A percentile compares a stretch with the other conserved stretches of the same genome.
Conservation (phyloP, 2,888 invertebrate genomes). For the Meganola albula region DNA sequence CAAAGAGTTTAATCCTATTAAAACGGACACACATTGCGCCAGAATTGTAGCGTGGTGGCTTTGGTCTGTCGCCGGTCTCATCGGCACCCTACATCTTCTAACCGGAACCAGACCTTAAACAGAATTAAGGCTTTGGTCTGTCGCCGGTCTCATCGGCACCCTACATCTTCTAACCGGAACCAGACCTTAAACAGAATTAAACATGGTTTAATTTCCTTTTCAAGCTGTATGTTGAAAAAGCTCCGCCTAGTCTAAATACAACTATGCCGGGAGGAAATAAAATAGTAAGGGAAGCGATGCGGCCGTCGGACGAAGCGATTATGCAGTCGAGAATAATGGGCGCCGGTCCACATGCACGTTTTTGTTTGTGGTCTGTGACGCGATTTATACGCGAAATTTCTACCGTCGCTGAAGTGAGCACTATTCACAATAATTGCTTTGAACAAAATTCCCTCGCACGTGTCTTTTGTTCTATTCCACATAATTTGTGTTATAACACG, state of each 20-base stretch:
- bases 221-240: slow-evolving; percentile 56
- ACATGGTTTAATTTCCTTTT: slow-evolving; percentile 74
- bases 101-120: no score
- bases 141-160: slow-evolving; percentile 64
- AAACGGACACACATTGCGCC: slow-evolving; percentile 72
- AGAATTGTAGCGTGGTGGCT: slow-evolving; percentile 70
- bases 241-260: slow-evolving; percentile 70
- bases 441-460: slow-evolving; percentile 62
- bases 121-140: slow-evolving; percentile 73
- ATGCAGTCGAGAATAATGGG: slow-evolving; percentile 78
- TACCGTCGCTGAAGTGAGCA: slow-evolving; percentile 73
- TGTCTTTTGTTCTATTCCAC: slow-evolving; percentile 50
- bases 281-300: slow-evolving; percentile 76
- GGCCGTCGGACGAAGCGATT: slow-evolving; percentile 77
- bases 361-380: slow-evolving; percentile 78
- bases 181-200: slow-evolving; percentile 73
- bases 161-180: slow-evolving; percentile 61
- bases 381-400: slow-evolving; percentile 76
- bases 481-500: slow-evolving; percentile 14
- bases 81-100: slow-evolving; percentile 52
- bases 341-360: slow-evolving; percentile 76
- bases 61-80: slow-evolving; percentile 71
- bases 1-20: slow-evolving; percentile 76
- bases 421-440: slow-evolving; percentile 76
- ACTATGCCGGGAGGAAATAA: slow-evolving; percentile 74